Evolutionary conservation across 1,140 invertebrate species (phyloP).

Genomic region (Globodera ellingtonae): DNA sequence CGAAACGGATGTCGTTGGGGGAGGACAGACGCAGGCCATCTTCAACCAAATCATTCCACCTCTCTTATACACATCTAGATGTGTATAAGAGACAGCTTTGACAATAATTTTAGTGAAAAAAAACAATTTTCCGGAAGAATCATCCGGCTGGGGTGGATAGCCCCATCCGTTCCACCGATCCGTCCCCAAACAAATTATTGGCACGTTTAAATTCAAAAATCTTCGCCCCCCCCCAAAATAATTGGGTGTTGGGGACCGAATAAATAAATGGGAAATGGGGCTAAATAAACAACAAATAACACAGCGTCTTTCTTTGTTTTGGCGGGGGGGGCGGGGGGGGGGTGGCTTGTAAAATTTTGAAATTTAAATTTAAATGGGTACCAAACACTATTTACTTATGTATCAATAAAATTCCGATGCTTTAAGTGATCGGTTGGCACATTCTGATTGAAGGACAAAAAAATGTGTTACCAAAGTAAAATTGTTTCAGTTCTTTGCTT

Average conservation of each 20-base stretch:
- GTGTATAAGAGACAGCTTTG: too few relatives aligned
- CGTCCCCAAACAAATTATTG: not conserved
- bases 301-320: not conserved
- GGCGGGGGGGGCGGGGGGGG: not conserved
- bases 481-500: slow-evolving; percentile 8
- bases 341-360: not conserved
- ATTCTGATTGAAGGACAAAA: not conserved
- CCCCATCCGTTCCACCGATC: not conserved
- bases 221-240: not conserved
- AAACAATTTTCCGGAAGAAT: not conserved
- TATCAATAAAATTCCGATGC: not conserved
- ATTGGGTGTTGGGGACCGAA: too few relatives aligned
- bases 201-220: not conserved
- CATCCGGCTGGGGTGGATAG: too few relatives aligned
- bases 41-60: too few relatives aligned
- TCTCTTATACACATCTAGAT: too few relatives aligned
- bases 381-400: too few relatives aligned
- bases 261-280: too few relatives aligned
- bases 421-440: not conserved
- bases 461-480: not conserved
- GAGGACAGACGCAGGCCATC: too few relatives aligned
- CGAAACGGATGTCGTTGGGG: too few relatives aligned
- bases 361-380: not conserved
- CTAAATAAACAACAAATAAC: slow-evolving; percentile 1
- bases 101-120: slow-evolving; percentile 1